Evolutionary conservation across 2,888 invertebrate genomes (phyloP), one percentile per base, ranked within the genome.

Genomic region (Agrotis ipsilon): DNA sequence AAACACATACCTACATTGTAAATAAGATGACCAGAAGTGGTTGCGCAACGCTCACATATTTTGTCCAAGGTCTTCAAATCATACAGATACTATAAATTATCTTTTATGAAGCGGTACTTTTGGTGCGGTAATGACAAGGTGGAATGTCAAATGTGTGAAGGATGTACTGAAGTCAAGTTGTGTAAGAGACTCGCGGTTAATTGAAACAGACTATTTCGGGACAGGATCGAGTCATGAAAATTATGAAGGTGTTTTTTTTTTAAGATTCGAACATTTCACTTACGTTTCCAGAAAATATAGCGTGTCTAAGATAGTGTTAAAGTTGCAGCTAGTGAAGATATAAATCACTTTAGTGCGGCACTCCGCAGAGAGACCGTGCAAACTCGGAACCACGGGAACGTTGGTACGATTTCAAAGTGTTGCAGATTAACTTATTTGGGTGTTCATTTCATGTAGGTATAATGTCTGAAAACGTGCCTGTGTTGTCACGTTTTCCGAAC

Each of bases 21-120:
- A 91, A 90, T 88, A 90, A 92, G 87, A 89, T 91, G 91, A 93
- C 92, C 91, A 88, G 87, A 90, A 89, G 88, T 88, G 86, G 87
- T 89, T 86, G 85, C 79, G 86, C 79, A 83, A 92, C 84, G 63
- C 80, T 82, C 45, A 68, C 82, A 78, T 86, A 84, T 84, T 82
- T 82, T 78, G 75, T 84, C 83, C 91, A 91, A 93, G 93, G 92
- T 86, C 89, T 72, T 80, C 52, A 70, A 83, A 83, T 81, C 66
- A 75, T 63, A 67, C 68, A 72, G 70, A 75, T 62, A 67, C 71
- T 73, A 73, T 74, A 68, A 76, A 75, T 80, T 55, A 62, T 74
- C 27, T 60, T 72, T 66, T 64, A 75, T 57, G 60, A 59, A 82
- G 67, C 75, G 61, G 72, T 68, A 74, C 59, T 77, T 74, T 72